Base-by-base conservation (phyloP, 2,888 invertebrate genomes). In the Pollenia griseotomentosa region DNA sequence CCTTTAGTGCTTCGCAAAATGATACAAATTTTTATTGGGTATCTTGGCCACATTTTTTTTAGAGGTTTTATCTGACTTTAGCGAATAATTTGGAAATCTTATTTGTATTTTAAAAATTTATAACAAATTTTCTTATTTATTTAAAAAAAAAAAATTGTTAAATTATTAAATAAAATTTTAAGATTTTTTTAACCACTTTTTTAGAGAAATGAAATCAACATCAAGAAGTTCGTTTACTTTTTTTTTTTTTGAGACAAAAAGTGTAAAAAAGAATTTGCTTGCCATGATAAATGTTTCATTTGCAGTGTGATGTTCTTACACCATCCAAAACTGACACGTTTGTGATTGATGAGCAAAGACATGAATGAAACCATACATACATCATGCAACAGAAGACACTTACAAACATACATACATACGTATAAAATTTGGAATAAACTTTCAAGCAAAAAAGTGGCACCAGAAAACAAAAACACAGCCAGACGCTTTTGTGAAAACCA, bases 311-410 rank as follows among this genome's bases (percentile, higher is more conserved):
- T 79, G 77, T 66, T 83, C 23, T 59, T 86, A 70, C 78, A 83
- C 82, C 86, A 86, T 51, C 66, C 86, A 33, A 70, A 83, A 86
- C 74, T 86, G 86, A 80, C 86, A 86, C 79, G 53, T 86, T 83
- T 86, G 33, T 33, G 86, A 86, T 86, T 83, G 86, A 86, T 86
- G 86, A 61, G 70, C 80, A 23, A 63, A 74, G 75, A 73, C 74
- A 80, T 74, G 70, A 83, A 83, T 80, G 83, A 83, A 86, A 73
- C 79, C 86, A 86, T 83, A 86, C 71, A 83, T 77, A 86, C 71
- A 83, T 77, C 75, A 83, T 68, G 63, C 23, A 46, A 63, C 12
- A 70, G 57, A 9, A 57, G 12, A 80, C 42, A 42, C 46, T 57
- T 12, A 23, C n/a, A 16, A 63, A 16, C 12, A 63, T 33, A 33